Percentiles rank a stretch among this genome's conserved stretches.
phyloP scores from a whole-genome alignment of 2,888 invertebrate species.

The Pterostichus niger region DNA sequence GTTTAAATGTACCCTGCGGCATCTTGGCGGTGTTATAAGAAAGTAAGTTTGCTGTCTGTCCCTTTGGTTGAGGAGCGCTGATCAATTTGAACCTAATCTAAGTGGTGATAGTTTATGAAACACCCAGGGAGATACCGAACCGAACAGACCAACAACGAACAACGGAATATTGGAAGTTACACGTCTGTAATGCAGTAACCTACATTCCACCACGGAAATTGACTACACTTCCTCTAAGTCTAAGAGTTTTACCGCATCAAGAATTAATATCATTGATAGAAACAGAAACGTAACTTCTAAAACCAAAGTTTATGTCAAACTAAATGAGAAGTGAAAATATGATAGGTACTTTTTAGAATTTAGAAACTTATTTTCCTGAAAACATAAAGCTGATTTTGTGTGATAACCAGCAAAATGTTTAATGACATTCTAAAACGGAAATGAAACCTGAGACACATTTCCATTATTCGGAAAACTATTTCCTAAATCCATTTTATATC shows the following conservation, averaged over 20 bases:
- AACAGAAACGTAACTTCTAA: too few species aligned
- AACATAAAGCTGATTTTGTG: too few species aligned
- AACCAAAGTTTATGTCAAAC: too few species aligned
- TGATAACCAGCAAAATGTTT: not conserved
- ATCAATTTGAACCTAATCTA: conserved; percentile 62
- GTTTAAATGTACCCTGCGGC: not conserved
- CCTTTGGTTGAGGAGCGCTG: conserved; percentile 41
- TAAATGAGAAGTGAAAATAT: too few species aligned
- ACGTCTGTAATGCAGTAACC: conserved; percentile 44
- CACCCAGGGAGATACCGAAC: conserved; percentile 22
- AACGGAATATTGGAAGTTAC: conserved; percentile 48
- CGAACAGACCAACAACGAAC: conserved; percentile 14
- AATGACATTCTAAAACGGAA: not conserved
- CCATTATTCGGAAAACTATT: not conserved
- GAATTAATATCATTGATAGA: not conserved
- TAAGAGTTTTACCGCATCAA: conserved; percentile 4
- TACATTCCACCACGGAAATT: conserved; percentile 31
- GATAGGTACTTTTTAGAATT: not conserved
- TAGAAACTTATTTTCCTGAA: not conserved
- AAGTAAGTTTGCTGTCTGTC: conserved; percentile 24
- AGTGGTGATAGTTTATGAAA: conserved; percentile 55
- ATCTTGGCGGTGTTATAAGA: not conserved
- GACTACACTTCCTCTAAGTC: conserved; percentile 33
- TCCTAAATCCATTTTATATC: not conserved
- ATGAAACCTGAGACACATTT: not conserved